Conservation (phyloP, 2,113 vertebrate genomes). For the Tretioscincus oriximinensis region DNA sequence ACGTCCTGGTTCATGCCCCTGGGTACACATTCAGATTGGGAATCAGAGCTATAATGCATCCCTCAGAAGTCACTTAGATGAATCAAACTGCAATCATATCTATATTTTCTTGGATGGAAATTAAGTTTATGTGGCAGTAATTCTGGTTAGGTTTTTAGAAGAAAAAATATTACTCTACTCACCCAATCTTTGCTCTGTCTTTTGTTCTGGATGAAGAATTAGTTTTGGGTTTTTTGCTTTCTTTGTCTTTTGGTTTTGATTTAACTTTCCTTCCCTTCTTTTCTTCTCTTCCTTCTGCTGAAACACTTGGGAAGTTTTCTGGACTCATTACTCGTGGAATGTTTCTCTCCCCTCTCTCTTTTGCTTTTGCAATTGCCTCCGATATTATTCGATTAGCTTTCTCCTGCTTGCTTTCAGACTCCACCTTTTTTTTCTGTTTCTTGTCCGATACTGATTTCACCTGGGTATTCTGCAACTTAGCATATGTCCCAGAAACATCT, state of each 20-base stretch:
- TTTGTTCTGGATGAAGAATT: slow-evolving; percentile 86
- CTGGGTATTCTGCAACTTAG: slow-evolving; percentile 89
- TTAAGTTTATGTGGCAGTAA: neutral
- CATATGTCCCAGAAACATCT: slow-evolving; percentile 87
- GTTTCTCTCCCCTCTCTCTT: slow-evolving; percentile 94
- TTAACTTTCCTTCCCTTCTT: slow-evolving; percentile 85
- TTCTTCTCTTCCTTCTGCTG: slow-evolving; percentile 80
- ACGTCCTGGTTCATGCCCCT: too few relatives aligned
- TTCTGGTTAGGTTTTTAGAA: neutral
- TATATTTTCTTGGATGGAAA: neutral
- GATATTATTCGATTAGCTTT: slow-evolving; percentile 99
- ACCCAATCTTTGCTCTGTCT: slow-evolving; percentile 96
- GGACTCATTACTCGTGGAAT: slow-evolving; percentile 97
- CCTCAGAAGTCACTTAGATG: too few relatives aligned
- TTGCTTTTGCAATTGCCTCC: slow-evolving; percentile 94
- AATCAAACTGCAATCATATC: neutral
- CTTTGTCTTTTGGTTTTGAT: slow-evolving; percentile 85
- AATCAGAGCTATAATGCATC: too few relatives aligned
- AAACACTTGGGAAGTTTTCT: slow-evolving; percentile 93
- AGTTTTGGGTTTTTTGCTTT: slow-evolving; percentile 84
- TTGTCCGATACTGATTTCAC: slow-evolving; percentile 86
- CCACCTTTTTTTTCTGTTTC: slow-evolving; percentile 82
- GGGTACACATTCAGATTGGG: too few relatives aligned
- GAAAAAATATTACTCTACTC: slow-evolving; percentile 60
- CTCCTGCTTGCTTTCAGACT: slow-evolving; percentile 94